phyloP scores from a whole-genome alignment of 2,888 invertebrate genomes.

The Sinodicranocentrus sp. region DNA sequence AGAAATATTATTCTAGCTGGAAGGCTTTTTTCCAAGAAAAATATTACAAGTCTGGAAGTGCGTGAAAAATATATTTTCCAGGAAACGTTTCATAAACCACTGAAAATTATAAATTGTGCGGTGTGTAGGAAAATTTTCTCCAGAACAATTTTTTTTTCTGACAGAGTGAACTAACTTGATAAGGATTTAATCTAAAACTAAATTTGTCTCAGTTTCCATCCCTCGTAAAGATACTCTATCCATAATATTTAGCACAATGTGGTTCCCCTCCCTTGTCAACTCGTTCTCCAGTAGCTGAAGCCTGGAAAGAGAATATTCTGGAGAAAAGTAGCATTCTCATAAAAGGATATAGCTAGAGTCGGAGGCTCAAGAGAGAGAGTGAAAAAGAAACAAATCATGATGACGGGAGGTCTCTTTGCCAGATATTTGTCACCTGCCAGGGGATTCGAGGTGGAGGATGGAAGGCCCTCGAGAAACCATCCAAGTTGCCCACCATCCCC shows the following conservation, averaged over 20 bases:
- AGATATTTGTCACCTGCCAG: constrained; percentile 56
- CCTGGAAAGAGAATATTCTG: background rate
- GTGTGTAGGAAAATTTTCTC: background rate
- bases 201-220: constrained; percentile 2
- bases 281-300: background rate
- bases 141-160: background rate
- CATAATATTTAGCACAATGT: too few species aligned
- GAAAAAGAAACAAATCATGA: constrained; percentile 52
- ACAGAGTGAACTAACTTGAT: constrained; percentile 16
- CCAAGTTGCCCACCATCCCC: constrained; percentile 46
- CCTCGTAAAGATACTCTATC: too few species aligned
- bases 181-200: constrained; percentile 34
- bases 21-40: background rate
- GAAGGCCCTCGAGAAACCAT: background rate
- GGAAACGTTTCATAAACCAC: too few species aligned
- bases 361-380: background rate
- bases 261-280: background rate
- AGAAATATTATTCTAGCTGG: background rate
- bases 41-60: too few species aligned
- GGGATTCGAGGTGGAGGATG: constrained; percentile 38
- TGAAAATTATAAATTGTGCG: constrained; percentile 22
- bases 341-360: too few species aligned
- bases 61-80: too few species aligned
- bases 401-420: constrained; percentile 59
- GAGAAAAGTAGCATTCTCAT: too few species aligned